These are phyloP conservation scores for Aratinga solstitialis DNA, from an alignment of 2,797 vertebrate genomes.

Conservation along the genomic window DNA sequence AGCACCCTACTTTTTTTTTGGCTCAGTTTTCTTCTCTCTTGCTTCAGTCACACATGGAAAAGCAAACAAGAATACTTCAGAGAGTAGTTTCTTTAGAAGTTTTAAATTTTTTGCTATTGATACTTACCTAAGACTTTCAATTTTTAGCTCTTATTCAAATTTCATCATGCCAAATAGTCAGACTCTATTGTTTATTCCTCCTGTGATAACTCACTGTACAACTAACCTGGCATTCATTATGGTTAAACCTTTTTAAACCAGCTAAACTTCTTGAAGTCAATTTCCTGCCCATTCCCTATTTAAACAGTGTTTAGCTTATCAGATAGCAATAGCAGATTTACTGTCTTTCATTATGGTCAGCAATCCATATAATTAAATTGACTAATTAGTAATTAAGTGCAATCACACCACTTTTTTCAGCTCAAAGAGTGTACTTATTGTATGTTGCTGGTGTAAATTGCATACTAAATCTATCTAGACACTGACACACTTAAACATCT, in stretches of 20 bases:
- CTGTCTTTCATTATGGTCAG: conserved; percentile 71
- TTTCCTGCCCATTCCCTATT: conserved; percentile 11
- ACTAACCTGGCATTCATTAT: neutral
- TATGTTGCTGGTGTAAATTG: conserved; percentile 71
- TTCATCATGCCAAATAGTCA: neutral
- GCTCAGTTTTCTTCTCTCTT: neutral
- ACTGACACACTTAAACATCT: conserved; percentile 57
- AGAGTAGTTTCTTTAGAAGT: neutral
- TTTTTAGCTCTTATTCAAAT: neutral
- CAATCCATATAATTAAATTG: conserved; percentile 70
- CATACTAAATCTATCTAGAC: conserved; percentile 68
- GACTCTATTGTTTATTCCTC: neutral
- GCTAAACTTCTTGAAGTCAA: conserved; percentile 1
- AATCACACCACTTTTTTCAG: conserved; percentile 68
- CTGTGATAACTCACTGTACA: neutral
- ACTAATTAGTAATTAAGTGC: conserved; percentile 72
- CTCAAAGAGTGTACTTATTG: conserved; percentile 67
- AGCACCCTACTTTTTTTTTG: neutral
- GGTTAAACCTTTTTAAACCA: conserved; percentile 20
- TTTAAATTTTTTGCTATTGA: neutral
- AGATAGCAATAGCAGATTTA: conserved; percentile 58
- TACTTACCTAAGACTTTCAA: neutral
- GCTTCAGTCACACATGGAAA: neutral
- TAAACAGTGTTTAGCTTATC: conserved; percentile 54
- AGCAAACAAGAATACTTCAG: neutral